phyloP scores from a whole-genome alignment of 2,113 vertebrate genomes.

The Lepisosteus osseus region DNA sequence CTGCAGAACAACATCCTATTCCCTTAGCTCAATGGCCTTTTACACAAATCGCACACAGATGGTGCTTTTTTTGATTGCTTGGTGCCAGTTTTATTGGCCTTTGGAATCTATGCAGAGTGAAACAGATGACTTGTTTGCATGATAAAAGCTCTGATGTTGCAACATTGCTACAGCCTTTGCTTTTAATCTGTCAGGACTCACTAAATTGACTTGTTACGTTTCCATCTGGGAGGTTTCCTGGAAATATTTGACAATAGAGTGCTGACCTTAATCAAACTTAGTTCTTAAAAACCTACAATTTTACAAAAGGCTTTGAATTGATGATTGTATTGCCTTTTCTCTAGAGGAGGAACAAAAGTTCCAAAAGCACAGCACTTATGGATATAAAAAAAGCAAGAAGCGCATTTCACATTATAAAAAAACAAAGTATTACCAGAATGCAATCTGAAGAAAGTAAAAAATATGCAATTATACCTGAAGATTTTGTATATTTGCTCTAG shows the following conservation, averaged over 20 bases:
- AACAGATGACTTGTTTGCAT: neutral
- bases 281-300: neutral
- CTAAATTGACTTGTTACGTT: neutral
- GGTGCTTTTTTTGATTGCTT: neutral
- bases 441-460: too few species aligned
- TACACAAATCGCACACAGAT: slow-evolving; percentile 1
- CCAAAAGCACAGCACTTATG: too few species aligned
- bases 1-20: neutral
- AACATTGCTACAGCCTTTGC: neutral
- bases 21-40: neutral
- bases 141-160: slow-evolving; percentile 1
- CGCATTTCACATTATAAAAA: too few species aligned
- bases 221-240: neutral
- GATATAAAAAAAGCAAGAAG: too few species aligned
- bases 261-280: neutral
- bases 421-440: too few species aligned
- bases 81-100: neutral
- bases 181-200: neutral
- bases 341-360: too few species aligned
- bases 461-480: too few species aligned
- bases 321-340: too few species aligned
- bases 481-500: too few species aligned
- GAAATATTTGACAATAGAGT: neutral
- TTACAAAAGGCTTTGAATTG: neutral
- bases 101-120: neutral